Conservation (phyloP, 2,113 vertebrate genomes). For the Colius striatus region DNA sequence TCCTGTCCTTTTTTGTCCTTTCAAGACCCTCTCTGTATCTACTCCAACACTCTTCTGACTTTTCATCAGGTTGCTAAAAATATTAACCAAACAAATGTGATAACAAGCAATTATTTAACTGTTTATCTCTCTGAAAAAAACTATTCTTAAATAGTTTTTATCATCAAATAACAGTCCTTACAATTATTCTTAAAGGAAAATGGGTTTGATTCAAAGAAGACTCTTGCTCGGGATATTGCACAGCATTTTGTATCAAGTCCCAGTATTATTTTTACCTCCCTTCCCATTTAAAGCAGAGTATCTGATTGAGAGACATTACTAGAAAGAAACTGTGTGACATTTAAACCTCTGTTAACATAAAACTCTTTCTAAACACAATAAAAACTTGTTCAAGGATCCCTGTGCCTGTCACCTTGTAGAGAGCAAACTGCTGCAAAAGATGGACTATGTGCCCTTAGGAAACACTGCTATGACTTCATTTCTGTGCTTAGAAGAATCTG, state of each 20-base stretch:
- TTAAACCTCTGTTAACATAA: not conserved
- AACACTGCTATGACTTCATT: slow-evolving; percentile 33
- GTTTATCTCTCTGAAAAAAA: not conserved
- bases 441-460: slow-evolving; percentile 23
- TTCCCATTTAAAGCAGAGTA: not conserved
- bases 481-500: slow-evolving; percentile 20
- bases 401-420: not conserved
- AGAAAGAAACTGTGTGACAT: not conserved
- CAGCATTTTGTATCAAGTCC: not conserved
- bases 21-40: not conserved
- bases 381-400: not conserved
- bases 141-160: not conserved
- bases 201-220: not conserved
- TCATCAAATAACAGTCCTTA: not conserved
- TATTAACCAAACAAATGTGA: not conserved
- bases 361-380: not conserved
- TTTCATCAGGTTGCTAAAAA: not conserved
- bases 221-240: not conserved
- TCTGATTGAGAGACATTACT: not conserved
- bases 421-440: not conserved
- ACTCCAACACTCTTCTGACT: not conserved
- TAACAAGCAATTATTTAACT: not conserved
- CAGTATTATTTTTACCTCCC: fast-evolving
- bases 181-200: not conserved
- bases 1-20: not conserved